Evolutionary conservation across 2,797 vertebrate genomes (phyloP).

Genomic region (Columba guinea): DNA sequence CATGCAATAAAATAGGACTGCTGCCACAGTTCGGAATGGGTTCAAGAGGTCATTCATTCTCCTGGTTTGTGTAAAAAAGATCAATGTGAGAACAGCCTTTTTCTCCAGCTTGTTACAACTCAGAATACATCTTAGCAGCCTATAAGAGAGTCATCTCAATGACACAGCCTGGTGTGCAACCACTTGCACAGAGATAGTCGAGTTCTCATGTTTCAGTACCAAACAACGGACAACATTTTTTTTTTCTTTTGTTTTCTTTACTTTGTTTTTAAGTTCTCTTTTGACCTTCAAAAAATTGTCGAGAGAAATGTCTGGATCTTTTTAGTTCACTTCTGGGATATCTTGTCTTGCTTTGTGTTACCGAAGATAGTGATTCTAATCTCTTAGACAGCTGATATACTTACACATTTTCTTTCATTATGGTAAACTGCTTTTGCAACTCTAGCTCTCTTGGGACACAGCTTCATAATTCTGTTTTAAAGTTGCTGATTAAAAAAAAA

Average conservation of each 20-base stretch:
- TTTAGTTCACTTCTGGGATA: background rate
- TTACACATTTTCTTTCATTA: background rate
- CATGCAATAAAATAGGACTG: background rate
- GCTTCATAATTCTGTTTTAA: background rate
- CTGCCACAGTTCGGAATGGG: background rate
- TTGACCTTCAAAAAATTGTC: background rate
- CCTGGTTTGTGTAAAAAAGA: background rate
- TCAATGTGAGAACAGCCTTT: background rate
- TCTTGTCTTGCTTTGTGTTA: background rate
- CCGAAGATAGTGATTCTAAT: background rate
- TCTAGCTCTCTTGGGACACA: background rate
- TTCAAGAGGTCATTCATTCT: background rate
- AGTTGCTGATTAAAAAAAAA: background rate
- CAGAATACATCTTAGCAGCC: background rate
- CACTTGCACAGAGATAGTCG: background rate
- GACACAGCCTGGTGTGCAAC: background rate
- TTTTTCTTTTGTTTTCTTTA: no score
- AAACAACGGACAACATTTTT: background rate
- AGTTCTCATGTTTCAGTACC: background rate
- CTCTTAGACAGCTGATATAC: background rate
- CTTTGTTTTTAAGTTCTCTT: background rate
- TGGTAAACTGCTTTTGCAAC: background rate
- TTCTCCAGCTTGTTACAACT: background rate
- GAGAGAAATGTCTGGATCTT: background rate
- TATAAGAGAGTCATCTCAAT: background rate